A percentile compares a stretch with the other conserved stretches of the same genome.
These are phyloP conservation scores for Nanorana parkeri DNA, from an alignment of 2,113 vertebrate genomes.

Conservation along the genomic window DNA sequence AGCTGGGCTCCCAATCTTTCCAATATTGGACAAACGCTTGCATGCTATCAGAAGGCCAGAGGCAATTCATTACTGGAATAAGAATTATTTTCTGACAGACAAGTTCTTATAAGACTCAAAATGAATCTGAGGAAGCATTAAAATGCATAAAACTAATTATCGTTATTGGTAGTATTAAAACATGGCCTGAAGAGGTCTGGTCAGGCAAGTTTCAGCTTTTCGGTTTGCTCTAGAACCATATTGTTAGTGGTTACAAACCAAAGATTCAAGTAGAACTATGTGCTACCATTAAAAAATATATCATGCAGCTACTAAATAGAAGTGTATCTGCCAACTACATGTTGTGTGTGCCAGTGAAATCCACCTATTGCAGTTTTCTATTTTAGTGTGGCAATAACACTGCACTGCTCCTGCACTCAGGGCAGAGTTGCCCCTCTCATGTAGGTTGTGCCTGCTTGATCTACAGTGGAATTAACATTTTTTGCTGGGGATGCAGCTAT, in stretches of 20 bases:
- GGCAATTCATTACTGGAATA: not conserved
- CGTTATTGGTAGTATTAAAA: not conserved
- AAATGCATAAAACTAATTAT: not conserved
- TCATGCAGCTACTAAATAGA: too few relatives aligned
- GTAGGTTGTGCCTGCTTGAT: too few relatives aligned
- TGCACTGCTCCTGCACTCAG: too few relatives aligned
- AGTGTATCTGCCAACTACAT: too few relatives aligned
- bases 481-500: too few relatives aligned
- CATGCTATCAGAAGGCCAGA: conserved; percentile 1
- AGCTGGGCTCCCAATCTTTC: not conserved
- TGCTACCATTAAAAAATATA: too few relatives aligned
- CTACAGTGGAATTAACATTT: too few relatives aligned
- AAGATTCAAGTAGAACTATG: too few relatives aligned
- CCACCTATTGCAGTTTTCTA: too few relatives aligned
- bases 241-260: not conserved
- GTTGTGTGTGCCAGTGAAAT: too few relatives aligned
- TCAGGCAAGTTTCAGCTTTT: not conserved
- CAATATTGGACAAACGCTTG: conserved; percentile 10
- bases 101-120: not conserved
- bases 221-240: not conserved
- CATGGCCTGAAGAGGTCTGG: not conserved
- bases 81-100: not conserved
- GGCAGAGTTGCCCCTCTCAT: too few relatives aligned
- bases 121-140: not conserved
- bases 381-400: too few relatives aligned